Evolutionary conservation across 2,888 invertebrate species (phyloP).

Genomic region (Lithosia quadra): DNA sequence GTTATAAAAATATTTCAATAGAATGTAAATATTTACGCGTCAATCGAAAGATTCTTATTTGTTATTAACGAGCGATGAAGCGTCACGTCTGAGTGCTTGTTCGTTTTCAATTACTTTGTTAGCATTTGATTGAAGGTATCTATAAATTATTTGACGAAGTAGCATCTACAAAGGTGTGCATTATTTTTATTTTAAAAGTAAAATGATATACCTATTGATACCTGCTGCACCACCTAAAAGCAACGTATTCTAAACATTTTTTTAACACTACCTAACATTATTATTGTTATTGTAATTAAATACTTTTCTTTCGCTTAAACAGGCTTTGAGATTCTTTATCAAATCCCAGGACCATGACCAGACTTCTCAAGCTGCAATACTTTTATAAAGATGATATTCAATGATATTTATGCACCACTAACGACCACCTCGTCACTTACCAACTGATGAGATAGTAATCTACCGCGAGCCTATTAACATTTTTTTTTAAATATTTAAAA

Average conservation of each 20-base stretch:
- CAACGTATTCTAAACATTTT: background rate
- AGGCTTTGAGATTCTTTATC: too few species aligned
- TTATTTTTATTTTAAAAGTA: background rate
- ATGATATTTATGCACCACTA: too few species aligned
- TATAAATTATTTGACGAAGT: background rate
- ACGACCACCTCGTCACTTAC: too few species aligned
- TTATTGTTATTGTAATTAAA: too few species aligned
- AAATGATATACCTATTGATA: background rate
- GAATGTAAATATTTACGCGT: slow-evolving; percentile 39
- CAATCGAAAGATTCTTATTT: background rate
- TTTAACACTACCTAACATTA: too few species aligned
- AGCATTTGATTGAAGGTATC: background rate
- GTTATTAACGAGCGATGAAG: background rate
- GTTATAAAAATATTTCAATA: slow-evolving; percentile 22
- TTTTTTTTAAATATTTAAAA: too few species aligned
- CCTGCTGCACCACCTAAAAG: background rate
- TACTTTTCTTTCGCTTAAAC: too few species aligned
- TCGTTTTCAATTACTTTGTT: slow-evolving; percentile 4
- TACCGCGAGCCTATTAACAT: too few species aligned
- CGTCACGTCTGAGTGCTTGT: background rate
- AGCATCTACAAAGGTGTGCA: background rate
- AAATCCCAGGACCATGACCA: too few species aligned
- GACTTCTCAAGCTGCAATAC: too few species aligned
- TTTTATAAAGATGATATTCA: too few species aligned
- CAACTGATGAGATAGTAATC: too few species aligned